A percentile compares a stretch with the other conserved stretches of the same genome.
These are phyloP conservation scores for Coregonus clupeaformis DNA, from an alignment of 2,113 vertebrate genomes.

Conservation along the genomic window DNA sequence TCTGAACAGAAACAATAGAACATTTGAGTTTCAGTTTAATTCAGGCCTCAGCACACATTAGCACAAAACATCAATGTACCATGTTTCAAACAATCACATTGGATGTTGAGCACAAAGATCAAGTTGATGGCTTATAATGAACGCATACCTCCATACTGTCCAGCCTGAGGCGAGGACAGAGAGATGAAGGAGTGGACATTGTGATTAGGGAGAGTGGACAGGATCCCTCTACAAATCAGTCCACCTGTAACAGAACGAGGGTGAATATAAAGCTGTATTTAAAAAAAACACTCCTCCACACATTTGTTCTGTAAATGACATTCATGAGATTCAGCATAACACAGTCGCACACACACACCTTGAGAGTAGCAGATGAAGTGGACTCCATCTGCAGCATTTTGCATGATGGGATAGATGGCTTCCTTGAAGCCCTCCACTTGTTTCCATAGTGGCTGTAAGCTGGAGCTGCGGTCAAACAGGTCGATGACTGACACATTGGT, in stretches of 20 bases:
- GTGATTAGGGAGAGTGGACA: slow-evolving; percentile 83
- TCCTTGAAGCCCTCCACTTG: slow-evolving; percentile 86
- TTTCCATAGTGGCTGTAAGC: slow-evolving; percentile 86
- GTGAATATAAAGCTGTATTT: background rate
- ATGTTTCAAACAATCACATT: background rate
- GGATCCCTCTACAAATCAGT: slow-evolving; percentile 84
- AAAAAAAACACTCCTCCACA: background rate
- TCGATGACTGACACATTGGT: slow-evolving; percentile 86
- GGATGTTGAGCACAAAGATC: background rate
- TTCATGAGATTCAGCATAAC: background rate
- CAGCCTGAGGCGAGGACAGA: slow-evolving; percentile 85
- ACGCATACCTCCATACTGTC: slow-evolving; percentile 83
- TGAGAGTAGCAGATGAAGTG: slow-evolving; percentile 84
- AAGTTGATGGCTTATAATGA: background rate
- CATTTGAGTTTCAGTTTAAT: background rate
- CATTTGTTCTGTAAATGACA: background rate
- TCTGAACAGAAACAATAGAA: slow-evolving; percentile 52
- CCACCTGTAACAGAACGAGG: slow-evolving; percentile 71
- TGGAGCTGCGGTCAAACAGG: slow-evolving; percentile 83
- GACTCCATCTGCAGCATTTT: slow-evolving; percentile 81
- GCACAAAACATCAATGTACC: background rate
- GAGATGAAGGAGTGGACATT: slow-evolving; percentile 90
- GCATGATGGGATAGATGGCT: slow-evolving; percentile 85
- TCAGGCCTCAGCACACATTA: background rate
- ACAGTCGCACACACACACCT: slow-evolving; percentile 48